Evolutionary conservation across 1,140 invertebrate species (phyloP).

Genomic region (Ceratina calcarata): DNA sequence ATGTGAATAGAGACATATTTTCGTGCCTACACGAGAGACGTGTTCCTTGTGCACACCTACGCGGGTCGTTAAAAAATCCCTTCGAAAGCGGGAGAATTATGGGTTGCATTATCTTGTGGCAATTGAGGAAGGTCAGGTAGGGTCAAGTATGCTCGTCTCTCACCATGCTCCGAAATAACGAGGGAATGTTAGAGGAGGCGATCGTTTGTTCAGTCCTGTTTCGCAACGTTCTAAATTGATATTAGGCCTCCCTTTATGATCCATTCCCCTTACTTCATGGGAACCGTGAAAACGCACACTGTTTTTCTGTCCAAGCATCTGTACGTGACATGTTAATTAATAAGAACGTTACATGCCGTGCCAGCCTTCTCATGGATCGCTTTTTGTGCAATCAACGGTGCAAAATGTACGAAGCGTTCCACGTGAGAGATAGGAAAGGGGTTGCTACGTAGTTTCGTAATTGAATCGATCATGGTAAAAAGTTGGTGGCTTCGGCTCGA

Average conservation of each 20-base stretch:
- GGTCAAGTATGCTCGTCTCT: constrained; percentile 45
- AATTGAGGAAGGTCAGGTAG: constrained; percentile 34
- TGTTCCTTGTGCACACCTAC: too few relatives aligned
- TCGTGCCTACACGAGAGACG: not conserved
- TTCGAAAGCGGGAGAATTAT: not conserved
- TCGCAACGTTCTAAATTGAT: not conserved
- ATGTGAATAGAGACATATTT: not conserved
- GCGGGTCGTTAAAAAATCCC: constrained; percentile 12
- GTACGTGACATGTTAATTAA: constrained; percentile 19
- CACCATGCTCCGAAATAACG: constrained; percentile 23
- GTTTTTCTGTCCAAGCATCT: not conserved
- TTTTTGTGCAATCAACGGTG: not conserved
- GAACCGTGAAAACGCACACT: not conserved
- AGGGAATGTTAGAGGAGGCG: not conserved
- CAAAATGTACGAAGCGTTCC: not conserved
- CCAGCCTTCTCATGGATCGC: not conserved
- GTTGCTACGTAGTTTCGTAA: constrained; percentile 6
- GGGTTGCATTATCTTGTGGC: constrained; percentile 22
- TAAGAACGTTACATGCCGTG: not conserved
- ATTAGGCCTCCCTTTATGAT: not conserved
- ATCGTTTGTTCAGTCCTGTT: not conserved
- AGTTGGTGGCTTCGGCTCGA: not conserved
- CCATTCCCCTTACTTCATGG: not conserved
- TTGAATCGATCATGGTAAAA: constrained; percentile 21
- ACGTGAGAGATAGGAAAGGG: not conserved